Evolutionary conservation across 1,140 invertebrate species (phyloP).

Genomic region (Hetaerina americana): DNA sequence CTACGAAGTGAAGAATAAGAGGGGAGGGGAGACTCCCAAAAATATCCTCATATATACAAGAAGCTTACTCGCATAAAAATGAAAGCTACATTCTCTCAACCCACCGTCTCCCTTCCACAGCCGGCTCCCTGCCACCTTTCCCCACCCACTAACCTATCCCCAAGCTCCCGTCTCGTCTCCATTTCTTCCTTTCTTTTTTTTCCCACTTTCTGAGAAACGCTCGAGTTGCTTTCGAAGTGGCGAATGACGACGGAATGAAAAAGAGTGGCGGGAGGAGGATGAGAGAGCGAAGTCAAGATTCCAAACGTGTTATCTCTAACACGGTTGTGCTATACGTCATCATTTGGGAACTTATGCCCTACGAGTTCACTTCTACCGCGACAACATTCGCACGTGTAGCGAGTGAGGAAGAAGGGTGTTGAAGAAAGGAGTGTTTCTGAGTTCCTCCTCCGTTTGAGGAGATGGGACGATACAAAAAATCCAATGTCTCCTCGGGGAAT

Average conservation of each 20-base stretch:
- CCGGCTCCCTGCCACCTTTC: too few relatives aligned
- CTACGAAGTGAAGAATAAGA: too few relatives aligned
- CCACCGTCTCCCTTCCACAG: too few relatives aligned
- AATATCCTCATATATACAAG: too few relatives aligned
- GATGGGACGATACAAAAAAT: too few relatives aligned
- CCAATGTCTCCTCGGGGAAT: not conserved
- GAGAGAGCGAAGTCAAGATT: not conserved
- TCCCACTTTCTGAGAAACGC: not conserved
- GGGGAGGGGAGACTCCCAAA: too few relatives aligned
- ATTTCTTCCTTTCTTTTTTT: not conserved
- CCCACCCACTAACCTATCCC: too few relatives aligned
- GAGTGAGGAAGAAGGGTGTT: not conserved
- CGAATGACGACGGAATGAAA: not conserved
- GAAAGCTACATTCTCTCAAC: too few relatives aligned
- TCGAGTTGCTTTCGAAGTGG: not conserved
- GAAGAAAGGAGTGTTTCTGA: not conserved
- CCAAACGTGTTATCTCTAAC: not conserved
- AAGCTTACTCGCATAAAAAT: too few relatives aligned
- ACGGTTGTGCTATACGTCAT: not conserved
- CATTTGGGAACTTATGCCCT: not conserved
- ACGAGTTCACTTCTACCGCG: not conserved
- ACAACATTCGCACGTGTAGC: not conserved
- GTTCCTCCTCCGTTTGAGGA: not conserved
- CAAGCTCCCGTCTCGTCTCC: too few relatives aligned
- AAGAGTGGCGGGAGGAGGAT: not conserved